Evolutionary conservation across 37 sponge, comb jelly and placozoan species (phyloP).

Genomic region (Agelas oroides): DNA sequence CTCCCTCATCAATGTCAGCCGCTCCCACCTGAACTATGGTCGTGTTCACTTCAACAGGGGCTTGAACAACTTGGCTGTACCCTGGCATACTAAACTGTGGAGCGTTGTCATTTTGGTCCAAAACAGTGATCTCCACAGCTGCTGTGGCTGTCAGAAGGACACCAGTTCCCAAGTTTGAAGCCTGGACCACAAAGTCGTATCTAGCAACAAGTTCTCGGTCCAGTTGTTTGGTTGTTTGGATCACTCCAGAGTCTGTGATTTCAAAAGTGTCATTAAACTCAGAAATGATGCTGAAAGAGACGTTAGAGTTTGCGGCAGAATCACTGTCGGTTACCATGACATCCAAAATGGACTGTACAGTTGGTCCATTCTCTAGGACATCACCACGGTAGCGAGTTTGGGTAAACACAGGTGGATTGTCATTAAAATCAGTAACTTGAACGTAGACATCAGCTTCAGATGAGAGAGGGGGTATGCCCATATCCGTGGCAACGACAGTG

Average conservation of each 20-base stretch:
- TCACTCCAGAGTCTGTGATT: conserved; percentile 38
- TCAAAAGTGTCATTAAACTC: conserved; percentile 36
- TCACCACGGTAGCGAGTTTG: conserved; percentile 17
- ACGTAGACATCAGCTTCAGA: conserved; percentile 30
- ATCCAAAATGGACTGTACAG: conserved; percentile 20
- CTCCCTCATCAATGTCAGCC: conserved; percentile 55
- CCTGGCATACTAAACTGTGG: conserved; percentile 33
- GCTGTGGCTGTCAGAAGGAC: conserved; percentile 31
- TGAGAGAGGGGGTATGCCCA: conserved; percentile 37
- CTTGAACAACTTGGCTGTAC: conserved; percentile 32
- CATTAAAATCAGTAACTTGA: conserved; percentile 56
- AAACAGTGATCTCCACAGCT: conserved; percentile 17
- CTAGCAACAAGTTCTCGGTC: conserved; percentile 48
- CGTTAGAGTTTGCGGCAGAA: conserved; percentile 24
- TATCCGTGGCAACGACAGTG: conserved; percentile 57
- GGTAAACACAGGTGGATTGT: conserved; percentile 52
- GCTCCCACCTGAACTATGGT: conserved; percentile 38
- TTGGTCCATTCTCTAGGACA: conserved; percentile 44
- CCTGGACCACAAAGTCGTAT: conserved; percentile 41
- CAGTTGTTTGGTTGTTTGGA: conserved; percentile 11
- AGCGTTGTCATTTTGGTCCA: conserved; percentile 65
- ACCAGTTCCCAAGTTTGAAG: conserved; percentile 46
- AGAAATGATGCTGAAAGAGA: conserved; percentile 32
- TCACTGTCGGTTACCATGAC: conserved; percentile 60
- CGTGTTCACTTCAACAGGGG: conserved; percentile 16